Evolutionary conservation across 2,113 vertebrate genomes (phyloP).

Genomic region (Hassar affinis): DNA sequence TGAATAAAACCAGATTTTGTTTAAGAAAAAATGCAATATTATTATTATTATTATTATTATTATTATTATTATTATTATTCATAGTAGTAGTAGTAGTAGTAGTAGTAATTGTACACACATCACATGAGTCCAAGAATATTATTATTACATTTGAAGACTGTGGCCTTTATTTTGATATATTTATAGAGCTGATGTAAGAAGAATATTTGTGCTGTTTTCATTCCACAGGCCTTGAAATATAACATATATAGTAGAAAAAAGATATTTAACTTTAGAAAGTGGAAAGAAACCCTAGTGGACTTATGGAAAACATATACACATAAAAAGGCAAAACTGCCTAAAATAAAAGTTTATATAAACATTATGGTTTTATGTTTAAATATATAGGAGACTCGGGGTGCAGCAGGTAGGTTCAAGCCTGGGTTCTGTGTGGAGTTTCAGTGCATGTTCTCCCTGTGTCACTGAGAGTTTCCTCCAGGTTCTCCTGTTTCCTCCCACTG

Average conservation of each 20-base stretch:
- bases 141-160: background rate
- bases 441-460: background rate
- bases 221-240: no score
- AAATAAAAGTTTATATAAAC: background rate
- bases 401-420: background rate
- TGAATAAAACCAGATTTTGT: slow-evolving; percentile 64
- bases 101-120: no score
- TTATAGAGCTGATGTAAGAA: no score
- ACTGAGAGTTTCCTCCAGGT: no score
- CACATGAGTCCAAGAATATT: no score
- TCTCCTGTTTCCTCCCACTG: background rate
- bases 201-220: no score
- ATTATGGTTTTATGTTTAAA: background rate
- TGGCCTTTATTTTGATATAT: no score
- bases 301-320: background rate
- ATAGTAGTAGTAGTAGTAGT: no score
- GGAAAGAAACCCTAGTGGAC: no score
- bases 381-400: background rate
- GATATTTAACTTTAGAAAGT: no score
- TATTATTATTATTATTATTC: background rate
- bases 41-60: background rate
- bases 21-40: slow-evolving; percentile 41
- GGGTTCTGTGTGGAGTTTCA: background rate
- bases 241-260: no score
- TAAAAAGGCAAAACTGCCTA: background rate